A percentile compares a stretch with the other conserved stretches of the same genome.
Evolutionary conservation across 2,888 invertebrate genomes (phyloP).

Genomic region (Melinopterus prodromus): DNA sequence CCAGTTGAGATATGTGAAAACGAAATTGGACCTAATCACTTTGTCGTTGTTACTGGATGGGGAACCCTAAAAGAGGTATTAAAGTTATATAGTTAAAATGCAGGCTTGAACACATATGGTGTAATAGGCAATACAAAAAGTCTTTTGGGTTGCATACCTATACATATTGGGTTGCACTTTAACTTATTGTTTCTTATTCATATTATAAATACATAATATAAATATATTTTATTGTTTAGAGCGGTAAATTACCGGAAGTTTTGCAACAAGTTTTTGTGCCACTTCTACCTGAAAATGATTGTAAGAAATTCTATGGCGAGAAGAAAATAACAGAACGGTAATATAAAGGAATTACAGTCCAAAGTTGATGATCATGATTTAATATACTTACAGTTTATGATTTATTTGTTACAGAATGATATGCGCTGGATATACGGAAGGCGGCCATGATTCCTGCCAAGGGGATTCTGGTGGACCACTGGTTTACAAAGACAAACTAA

Average conservation of each 20-base stretch:
- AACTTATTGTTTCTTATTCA: too few relatives aligned
- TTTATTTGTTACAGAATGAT: slow-evolving; percentile 30
- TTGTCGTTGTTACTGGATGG: slow-evolving; percentile 32
- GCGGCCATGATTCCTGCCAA: slow-evolving; percentile 43
- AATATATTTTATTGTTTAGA: slow-evolving; percentile 19
- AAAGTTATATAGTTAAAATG: too few relatives aligned
- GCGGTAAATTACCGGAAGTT: slow-evolving; percentile 23
- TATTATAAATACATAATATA: too few relatives aligned
- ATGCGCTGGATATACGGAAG: slow-evolving; percentile 33
- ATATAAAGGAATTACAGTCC: neutral
- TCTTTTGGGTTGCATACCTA: neutral
- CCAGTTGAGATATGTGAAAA: slow-evolving; percentile 23
- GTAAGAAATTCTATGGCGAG: slow-evolving; percentile 37
- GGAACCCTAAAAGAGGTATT: slow-evolving; percentile 35
- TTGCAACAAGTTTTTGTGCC: slow-evolving; percentile 39
- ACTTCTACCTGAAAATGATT: slow-evolving; percentile 37
- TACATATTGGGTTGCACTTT: neutral
- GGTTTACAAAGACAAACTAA: slow-evolving; percentile 49
- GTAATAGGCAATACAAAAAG: too few relatives aligned
- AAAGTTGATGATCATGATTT: neutral
- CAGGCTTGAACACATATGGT: too few relatives aligned
- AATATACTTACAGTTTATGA: neutral
- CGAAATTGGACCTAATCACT: slow-evolving; percentile 32
- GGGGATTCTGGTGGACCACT: slow-evolving; percentile 58
- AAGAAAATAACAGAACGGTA: slow-evolving; percentile 34